These are phyloP conservation scores for Anabas testudineus DNA, from an alignment of 2,797 vertebrate genomes.

Conservation along the genomic window DNA sequence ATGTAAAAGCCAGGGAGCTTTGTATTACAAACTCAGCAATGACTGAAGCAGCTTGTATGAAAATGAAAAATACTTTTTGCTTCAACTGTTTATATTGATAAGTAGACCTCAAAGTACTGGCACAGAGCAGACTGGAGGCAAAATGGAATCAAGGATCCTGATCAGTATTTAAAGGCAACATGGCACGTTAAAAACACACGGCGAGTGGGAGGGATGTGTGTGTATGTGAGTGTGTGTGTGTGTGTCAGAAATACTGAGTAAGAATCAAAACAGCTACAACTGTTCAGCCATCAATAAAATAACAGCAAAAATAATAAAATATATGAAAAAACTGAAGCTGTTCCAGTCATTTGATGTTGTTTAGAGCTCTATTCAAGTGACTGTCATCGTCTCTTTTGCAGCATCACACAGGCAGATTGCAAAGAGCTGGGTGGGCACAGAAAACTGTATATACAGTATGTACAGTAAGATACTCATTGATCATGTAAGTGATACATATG, in stretches of 20 bases:
- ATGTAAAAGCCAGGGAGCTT: constrained; percentile 8
- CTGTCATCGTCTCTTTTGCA: constrained; percentile 37
- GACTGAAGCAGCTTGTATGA: background rate
- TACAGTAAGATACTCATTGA: too few relatives aligned
- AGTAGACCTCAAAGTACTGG: background rate
- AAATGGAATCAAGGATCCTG: background rate
- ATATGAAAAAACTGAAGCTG: too few relatives aligned
- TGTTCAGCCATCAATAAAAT: too few relatives aligned
- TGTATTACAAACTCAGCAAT: background rate
- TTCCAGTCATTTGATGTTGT: background rate
- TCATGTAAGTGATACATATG: background rate
- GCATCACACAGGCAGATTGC: constrained; percentile 7
- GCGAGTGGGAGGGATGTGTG: too few relatives aligned
- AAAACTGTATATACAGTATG: too few relatives aligned
- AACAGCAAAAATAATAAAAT: too few relatives aligned
- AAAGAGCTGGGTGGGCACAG: constrained; percentile 14
- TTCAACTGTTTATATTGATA: background rate
- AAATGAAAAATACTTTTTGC: constrained; percentile 1
- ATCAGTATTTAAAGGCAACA: background rate
- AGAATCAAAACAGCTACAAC: too few relatives aligned
- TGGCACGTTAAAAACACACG: background rate
- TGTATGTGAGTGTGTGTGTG: too few relatives aligned
- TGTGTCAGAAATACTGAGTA: too few relatives aligned
- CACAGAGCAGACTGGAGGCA: background rate
- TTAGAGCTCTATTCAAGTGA: constrained; percentile 33